Evolutionary conservation across 2,113 vertebrate species (phyloP).

Genomic region (Bungarus multicinctus): DNA sequence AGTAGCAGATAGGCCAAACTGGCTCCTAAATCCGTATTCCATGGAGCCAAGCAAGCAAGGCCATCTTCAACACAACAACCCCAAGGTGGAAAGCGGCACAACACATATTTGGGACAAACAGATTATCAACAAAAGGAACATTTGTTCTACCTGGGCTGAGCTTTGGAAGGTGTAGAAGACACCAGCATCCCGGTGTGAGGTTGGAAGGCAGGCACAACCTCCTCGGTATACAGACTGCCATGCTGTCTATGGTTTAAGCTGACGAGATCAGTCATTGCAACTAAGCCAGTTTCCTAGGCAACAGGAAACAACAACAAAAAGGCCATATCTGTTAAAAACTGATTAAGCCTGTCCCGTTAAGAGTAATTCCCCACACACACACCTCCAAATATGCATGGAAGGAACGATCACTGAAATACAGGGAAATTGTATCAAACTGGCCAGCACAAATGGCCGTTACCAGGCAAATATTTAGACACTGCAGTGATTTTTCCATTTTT

Average conservation of each 20-base stretch:
- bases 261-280: slow-evolving; percentile 90
- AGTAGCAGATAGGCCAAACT: not conserved
- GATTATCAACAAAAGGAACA: not conserved
- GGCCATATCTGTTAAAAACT: not conserved
- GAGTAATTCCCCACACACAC: not conserved
- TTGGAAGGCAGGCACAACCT: slow-evolving; percentile 88
- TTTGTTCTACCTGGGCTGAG: slow-evolving; percentile 68
- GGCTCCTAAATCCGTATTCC: not conserved
- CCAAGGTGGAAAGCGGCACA: not conserved
- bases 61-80: not conserved
- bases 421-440: not conserved
- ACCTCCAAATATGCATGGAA: not conserved
- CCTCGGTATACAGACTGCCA: slow-evolving; percentile 87
- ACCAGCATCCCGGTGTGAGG: slow-evolving; percentile 83
- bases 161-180: slow-evolving; percentile 70
- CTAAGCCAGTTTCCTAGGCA: slow-evolving; percentile 85
- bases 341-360: not conserved
- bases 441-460: not conserved
- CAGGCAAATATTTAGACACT: not conserved
- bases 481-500: not conserved
- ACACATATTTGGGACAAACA: not conserved
- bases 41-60: not conserved
- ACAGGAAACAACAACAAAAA: slow-evolving; percentile 16
- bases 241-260: slow-evolving; percentile 89
- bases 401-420: not conserved